Evolutionary conservation across 2,113 vertebrate species (phyloP).

Genomic region (Acanthisitta chloris): DNA sequence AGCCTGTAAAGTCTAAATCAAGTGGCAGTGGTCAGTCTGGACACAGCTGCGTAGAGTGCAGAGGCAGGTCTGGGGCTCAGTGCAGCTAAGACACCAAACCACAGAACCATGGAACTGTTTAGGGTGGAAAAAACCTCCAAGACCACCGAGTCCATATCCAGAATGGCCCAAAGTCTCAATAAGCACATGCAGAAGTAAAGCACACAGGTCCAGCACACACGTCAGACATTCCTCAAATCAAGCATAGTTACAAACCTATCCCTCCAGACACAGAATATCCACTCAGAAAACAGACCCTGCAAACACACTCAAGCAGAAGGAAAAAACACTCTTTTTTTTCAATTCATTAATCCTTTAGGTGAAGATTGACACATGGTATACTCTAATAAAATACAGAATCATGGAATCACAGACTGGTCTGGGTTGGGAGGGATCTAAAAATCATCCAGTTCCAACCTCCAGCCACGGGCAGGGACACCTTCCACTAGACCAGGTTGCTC

Average conservation of each 20-base stretch:
- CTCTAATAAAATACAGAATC: neutral
- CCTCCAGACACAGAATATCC: neutral
- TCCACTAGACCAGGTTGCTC: neutral
- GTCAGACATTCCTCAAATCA: neutral
- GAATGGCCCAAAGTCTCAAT: neutral
- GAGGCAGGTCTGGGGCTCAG: neutral
- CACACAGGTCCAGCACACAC: neutral
- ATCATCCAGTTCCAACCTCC: neutral
- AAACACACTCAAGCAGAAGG: neutral
- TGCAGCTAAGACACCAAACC: neutral
- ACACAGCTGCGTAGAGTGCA: neutral
- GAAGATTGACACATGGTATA: neutral
- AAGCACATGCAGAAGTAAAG: neutral
- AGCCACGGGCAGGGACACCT: neutral
- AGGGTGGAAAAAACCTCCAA: neutral
- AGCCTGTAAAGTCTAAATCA: neutral
- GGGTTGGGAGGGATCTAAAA: neutral
- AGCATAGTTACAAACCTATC: neutral
- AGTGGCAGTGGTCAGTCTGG: neutral
- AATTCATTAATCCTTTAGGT: neutral
- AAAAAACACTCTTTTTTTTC: neutral
- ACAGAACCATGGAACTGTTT: neutral
- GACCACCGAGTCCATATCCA: neutral
- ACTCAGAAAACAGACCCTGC: neutral
- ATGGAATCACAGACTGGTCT: neutral